A percentile compares a stretch with the other conserved stretches of the same genome.
These are phyloP conservation scores for Maniola hyperantus DNA, from an alignment of 2,888 invertebrate genomes.

Conservation along the genomic window DNA sequence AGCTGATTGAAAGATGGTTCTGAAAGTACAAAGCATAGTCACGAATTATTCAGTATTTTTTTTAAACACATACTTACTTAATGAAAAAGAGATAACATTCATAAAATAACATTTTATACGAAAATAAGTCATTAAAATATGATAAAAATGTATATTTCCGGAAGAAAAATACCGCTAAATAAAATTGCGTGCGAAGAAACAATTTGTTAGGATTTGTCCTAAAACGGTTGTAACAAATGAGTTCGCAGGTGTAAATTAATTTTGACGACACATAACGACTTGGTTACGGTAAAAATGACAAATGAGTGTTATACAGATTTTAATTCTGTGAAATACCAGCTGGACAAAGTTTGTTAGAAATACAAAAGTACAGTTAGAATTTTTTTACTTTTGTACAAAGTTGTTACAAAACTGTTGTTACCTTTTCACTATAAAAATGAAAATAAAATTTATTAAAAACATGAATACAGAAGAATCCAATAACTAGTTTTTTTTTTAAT, in stretches of 20 bases:
- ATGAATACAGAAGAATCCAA: background rate
- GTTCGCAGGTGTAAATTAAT: constrained; percentile 29
- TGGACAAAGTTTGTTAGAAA: background rate
- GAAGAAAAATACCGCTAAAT: background rate
- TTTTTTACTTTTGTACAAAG: too few species aligned
- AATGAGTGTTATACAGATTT: constrained; percentile 9
- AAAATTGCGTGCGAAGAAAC: constrained; percentile 27
- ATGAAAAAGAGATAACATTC: too few species aligned
- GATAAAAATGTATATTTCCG: too few species aligned
- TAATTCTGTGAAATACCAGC: constrained; percentile 18
- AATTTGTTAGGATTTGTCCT: constrained; percentile 23
- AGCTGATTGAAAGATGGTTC: too few species aligned
- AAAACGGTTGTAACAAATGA: constrained; percentile 19
- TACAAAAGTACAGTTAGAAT: constrained; percentile 8
- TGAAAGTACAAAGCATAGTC: too few species aligned
- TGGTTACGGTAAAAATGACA: constrained; percentile 31
- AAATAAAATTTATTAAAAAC: background rate
- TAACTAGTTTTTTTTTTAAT: too few species aligned
- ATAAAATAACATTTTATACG: background rate
- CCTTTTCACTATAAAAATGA: background rate
- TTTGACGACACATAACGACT: constrained; percentile 25
- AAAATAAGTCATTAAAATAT: background rate
- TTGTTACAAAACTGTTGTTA: background rate
- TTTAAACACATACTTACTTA: too few species aligned
- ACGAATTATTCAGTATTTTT: too few species aligned